Conservation (phyloP, 2,113 vertebrate species). For the Oncorhynchus kisutch region DNA sequence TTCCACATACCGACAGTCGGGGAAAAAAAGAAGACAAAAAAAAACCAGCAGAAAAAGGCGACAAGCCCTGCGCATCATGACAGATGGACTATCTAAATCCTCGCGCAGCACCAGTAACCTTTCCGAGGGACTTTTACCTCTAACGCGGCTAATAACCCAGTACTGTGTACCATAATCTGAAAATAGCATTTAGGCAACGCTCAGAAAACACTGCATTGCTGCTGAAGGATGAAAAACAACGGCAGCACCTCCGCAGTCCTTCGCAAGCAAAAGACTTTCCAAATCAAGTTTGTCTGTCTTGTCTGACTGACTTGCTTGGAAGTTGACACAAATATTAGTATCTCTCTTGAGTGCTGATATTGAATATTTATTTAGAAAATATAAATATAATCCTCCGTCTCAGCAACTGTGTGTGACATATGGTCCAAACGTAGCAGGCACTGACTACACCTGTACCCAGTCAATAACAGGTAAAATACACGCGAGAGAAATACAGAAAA, state of each 20-base stretch:
- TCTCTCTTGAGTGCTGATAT: no score
- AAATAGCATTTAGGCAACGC: constrained; percentile 21
- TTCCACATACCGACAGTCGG: background rate
- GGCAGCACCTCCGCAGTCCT: background rate
- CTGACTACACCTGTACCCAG: no score
- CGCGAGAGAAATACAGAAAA: no score
- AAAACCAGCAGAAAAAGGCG: background rate
- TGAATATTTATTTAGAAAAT: no score
- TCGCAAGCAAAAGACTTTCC: background rate
- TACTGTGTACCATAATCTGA: constrained; percentile 6
- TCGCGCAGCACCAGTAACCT: constrained; percentile 41
- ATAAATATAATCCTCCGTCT: no score
- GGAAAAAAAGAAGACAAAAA: background rate
- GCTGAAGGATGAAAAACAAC: background rate
- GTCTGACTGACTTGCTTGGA: no score
- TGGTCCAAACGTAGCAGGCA: no score
- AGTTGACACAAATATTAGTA: no score
- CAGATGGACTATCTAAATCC: constrained; percentile 59
- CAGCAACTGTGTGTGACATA: no score
- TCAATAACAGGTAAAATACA: no score
- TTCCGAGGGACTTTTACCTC: constrained; percentile 35
- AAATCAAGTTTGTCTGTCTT: no score
- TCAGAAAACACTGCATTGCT: constrained; percentile 2
- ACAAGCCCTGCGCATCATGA: constrained; percentile 27
- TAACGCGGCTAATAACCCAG: constrained; percentile 32